These are phyloP conservation scores for Enteromius mattozi DNA, from an alignment of 2,797 vertebrate species.

Conservation along the genomic window DNA sequence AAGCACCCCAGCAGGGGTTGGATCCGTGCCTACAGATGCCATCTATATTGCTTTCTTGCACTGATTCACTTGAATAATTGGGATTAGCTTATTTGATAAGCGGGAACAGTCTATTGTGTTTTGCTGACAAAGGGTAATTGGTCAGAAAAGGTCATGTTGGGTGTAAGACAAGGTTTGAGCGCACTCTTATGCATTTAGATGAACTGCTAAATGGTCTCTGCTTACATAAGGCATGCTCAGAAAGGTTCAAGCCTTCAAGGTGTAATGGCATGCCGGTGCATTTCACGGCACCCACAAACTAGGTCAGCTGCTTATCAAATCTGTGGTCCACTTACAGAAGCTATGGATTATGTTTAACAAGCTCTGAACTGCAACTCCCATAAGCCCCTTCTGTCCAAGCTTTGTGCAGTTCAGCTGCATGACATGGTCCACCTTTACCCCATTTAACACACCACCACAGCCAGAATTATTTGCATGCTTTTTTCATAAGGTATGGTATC, in stretches of 20 bases:
- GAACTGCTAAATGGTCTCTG: conserved; percentile 19
- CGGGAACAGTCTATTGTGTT: conserved; percentile 48
- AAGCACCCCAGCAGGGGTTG: neutral
- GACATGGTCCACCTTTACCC: conserved; percentile 39
- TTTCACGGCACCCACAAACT: conserved; percentile 50
- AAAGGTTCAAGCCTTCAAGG: conserved; percentile 43
- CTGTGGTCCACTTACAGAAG: conserved; percentile 59
- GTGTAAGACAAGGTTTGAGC: conserved; percentile 19
- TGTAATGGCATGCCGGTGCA: conserved; percentile 31
- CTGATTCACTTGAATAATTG: conserved; percentile 37
- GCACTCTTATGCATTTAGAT: conserved; percentile 16
- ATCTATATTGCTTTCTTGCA: conserved; percentile 24
- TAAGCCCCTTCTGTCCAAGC: conserved; percentile 61
- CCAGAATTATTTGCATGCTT: neutral
- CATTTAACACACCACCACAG: conserved; percentile 14
- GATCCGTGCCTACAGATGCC: neutral
- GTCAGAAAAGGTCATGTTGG: conserved; percentile 47
- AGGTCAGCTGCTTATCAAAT: conserved; percentile 61
- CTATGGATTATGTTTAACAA: conserved; percentile 66
- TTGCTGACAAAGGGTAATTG: conserved; percentile 57
- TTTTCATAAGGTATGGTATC: conserved; percentile 16
- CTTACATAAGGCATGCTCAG: neutral
- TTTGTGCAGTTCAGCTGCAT: conserved; percentile 48
- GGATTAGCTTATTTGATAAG: conserved; percentile 50
- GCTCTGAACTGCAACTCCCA: conserved; percentile 61